Percentiles rank a stretch among this genome's conserved stretches.
Conservation (phyloP, 2,888 invertebrate species). For the Dicycla oo region DNA sequence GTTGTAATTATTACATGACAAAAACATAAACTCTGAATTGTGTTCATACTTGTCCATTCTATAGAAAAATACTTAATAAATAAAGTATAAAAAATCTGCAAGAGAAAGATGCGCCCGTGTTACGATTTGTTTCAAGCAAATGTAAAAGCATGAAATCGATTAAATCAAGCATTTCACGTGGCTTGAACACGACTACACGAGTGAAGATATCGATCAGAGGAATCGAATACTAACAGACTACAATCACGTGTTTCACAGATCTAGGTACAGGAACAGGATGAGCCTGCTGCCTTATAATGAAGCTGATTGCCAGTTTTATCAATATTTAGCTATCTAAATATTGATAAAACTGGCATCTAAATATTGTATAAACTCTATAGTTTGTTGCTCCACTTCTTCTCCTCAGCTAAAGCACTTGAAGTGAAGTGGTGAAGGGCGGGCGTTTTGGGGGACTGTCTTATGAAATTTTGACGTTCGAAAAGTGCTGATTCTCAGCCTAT, state of each 20-base stretch:
- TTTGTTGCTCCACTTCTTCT: too few species aligned
- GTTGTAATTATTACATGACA: too few species aligned
- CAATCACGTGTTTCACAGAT: slow-evolving; percentile 18
- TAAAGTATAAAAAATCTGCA: background rate
- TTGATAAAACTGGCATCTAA: too few species aligned
- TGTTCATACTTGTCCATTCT: background rate
- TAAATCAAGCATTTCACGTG: slow-evolving; percentile 42
- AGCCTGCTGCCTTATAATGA: background rate
- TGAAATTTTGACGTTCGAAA: too few species aligned
- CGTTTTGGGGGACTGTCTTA: too few species aligned
- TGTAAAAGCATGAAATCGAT: slow-evolving; percentile 64
- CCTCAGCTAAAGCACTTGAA: too few species aligned
- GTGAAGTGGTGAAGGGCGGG: too few species aligned
- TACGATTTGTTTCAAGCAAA: slow-evolving; percentile 39
- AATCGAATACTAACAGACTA: slow-evolving; percentile 20
- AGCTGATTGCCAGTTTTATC: background rate
- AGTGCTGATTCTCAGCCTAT: too few species aligned
- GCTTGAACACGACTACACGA: slow-evolving; percentile 33
- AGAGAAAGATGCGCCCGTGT: slow-evolving; percentile 37
- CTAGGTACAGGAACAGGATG: background rate
- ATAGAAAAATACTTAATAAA: background rate
- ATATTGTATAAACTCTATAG: too few species aligned
- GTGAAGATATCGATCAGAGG: slow-evolving; percentile 46
- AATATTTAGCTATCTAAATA: too few species aligned
- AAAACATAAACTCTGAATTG: background rate